Evolutionary conservation across 2,888 invertebrate genomes (phyloP), one percentile per base, ranked within the genome.

Genomic region (Watsonalla binaria): DNA sequence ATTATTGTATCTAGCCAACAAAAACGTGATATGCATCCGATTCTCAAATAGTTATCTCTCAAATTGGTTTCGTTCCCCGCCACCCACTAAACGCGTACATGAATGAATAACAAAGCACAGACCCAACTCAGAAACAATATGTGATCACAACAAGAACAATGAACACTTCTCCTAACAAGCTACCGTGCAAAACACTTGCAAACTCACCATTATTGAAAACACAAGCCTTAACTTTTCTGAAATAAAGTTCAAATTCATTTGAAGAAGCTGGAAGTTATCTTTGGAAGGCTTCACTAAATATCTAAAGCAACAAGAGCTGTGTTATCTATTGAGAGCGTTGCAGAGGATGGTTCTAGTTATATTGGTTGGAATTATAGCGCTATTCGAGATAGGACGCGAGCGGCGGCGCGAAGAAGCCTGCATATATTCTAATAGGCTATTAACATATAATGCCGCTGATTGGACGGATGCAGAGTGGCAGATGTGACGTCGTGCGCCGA

Each of bases 371-470:
- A 65, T 71, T 71, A 71, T 70, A 65, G 66, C 66, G 65, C 64
- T 49, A 61, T 71, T 66, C 48, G 65, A 72, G 79, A 80, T 80
- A 78, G 70, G 70, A 56, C 57, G 67, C 73, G 70, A 68, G 69
- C 67, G 70, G 70, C 79, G 78, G 83, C 77, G 84, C 83, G 84
- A 83, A 83, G 82, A 78, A 76, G 76, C 76, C 73, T 72, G 79
- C 75, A 80, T 83, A 82, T 90, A 90, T 90, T 90, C 88, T 90
- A 91, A 91, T 90, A 84, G 88, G 82, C 86, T 86, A 90, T 91
- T 90, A 90, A 89, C 90, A 91, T 91, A 90, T 90, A 90, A 90
- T 91, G 84, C 84, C 68, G 86, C 92, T 92, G 92, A 93, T 93
- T 93, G 92, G 92, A 89, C 86, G 86, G 85, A 87, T 89, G 86